Conservation (phyloP, 2,888 invertebrate genomes). For the Mimumesa dahlbomi region DNA sequence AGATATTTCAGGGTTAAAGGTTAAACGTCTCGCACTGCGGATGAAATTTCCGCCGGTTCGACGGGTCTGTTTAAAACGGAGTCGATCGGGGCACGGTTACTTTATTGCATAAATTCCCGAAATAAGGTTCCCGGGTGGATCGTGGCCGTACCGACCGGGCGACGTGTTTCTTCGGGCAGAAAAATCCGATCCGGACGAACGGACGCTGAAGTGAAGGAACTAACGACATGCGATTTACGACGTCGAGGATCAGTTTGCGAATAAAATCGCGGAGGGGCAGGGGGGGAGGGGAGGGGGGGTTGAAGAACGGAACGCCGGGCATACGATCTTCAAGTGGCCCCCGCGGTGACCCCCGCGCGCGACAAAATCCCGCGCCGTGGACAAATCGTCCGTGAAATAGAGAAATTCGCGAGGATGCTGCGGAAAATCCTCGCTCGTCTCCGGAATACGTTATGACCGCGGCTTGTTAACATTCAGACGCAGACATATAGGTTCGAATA, state of each 20-base stretch:
- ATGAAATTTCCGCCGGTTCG: too few relatives aligned
- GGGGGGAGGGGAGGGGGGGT: too few relatives aligned
- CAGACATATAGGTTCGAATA: constrained; percentile 20
- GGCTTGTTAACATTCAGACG: constrained; percentile 56
- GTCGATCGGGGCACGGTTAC: too few relatives aligned
- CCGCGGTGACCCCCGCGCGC: constrained; percentile 43
- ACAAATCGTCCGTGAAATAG: constrained; percentile 67
- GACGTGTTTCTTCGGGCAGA: constrained; percentile 9
- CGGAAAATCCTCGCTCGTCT: constrained; percentile 62
- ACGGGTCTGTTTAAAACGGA: too few relatives aligned
- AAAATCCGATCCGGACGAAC: constrained; percentile 19
- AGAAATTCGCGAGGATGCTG: constrained; percentile 61
- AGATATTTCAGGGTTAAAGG: too few relatives aligned
- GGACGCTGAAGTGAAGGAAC: constrained; percentile 40
- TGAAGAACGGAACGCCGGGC: constrained; percentile 9
- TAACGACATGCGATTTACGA: constrained; percentile 51
- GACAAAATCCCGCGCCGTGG: constrained; percentile 36
- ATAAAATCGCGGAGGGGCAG: constrained; percentile 31
- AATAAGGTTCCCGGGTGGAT: too few relatives aligned
- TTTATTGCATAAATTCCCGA: too few relatives aligned
- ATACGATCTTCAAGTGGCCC: constrained; percentile 54
- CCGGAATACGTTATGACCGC: constrained; percentile 58
- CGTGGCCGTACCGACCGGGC: not conserved
- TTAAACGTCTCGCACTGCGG: too few relatives aligned
- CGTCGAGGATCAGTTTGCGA: constrained; percentile 41